Evolutionary conservation across 2,113 vertebrate species (phyloP).

Genomic region (Neofelis nebulosa): DNA sequence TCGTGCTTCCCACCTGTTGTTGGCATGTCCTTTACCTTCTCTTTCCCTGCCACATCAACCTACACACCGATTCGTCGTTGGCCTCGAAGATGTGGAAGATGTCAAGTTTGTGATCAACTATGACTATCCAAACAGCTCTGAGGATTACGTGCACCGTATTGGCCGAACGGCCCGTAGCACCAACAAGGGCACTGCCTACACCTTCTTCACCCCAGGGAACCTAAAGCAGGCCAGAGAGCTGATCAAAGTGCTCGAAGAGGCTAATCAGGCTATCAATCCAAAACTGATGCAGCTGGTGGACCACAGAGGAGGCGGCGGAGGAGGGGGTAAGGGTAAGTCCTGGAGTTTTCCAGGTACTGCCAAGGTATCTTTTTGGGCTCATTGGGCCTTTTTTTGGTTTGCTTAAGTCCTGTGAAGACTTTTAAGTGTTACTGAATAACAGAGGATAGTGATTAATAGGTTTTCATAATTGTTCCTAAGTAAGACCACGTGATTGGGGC

Average conservation of each 20-base stretch:
- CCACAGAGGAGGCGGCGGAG: conserved; percentile 92
- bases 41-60: conserved; percentile 83
- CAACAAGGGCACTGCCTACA: conserved; percentile 99
- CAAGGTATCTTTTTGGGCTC: conserved; percentile 31
- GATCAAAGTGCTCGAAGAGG: conserved; percentile 96
- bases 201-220: conserved; percentile 99
- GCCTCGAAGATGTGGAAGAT: conserved; percentile 96
- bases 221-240: conserved; percentile 96
- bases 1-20: conserved; percentile 88
- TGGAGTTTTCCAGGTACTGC: conserved; percentile 74
- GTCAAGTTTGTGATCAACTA: conserved; percentile 99
- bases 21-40: conserved; percentile 88
- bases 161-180: conserved; percentile 98
- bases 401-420: not conserved
- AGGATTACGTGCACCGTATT: conserved; percentile 98
- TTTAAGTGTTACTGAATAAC: not conserved
- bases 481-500: not conserved
- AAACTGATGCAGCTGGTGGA: conserved; percentile 97
- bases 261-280: conserved; percentile 97
- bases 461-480: not conserved
- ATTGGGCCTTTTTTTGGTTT: not conserved
- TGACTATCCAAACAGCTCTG: conserved; percentile 98
- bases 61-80: conserved; percentile 80
- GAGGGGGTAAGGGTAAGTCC: conserved; percentile 88
- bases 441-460: not conserved